Percentiles rank a stretch among this genome's conserved stretches.
Evolutionary conservation across 2,888 invertebrate species (phyloP).

Genomic region (Pollenia labialis): DNA sequence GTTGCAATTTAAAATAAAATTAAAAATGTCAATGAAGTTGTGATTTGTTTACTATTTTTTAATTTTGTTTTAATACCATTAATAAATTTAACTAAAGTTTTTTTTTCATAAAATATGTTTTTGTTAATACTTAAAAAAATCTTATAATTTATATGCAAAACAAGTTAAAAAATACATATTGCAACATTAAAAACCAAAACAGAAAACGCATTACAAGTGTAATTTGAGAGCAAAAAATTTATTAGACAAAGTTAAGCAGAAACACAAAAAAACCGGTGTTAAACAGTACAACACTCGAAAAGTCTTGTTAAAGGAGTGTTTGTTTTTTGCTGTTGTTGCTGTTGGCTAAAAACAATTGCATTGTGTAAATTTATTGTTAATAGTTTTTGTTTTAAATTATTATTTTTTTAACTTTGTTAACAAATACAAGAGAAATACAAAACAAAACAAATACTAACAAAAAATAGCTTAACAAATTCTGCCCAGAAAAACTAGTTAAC

Average conservation of each 20-base stretch:
- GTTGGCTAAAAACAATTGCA: constrained; percentile 24
- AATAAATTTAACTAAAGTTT: background rate
- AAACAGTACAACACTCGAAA: background rate
- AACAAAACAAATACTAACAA: constrained; percentile 1
- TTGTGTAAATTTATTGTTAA: constrained; percentile 50
- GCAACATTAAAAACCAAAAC: constrained; percentile 41
- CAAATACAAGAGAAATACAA: constrained; percentile 37
- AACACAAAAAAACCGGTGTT: constrained; percentile 44
- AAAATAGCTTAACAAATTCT: constrained; percentile 28
- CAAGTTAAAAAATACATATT: constrained; percentile 1
- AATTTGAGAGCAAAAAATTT: constrained; percentile 57
- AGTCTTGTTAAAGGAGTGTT: constrained; percentile 32
- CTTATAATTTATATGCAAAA: constrained; percentile 39
- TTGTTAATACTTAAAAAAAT: constrained; percentile 11
- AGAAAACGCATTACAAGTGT: constrained; percentile 58
- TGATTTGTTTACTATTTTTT: background rate
- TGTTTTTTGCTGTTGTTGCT: background rate
- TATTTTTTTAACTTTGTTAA: constrained; percentile 35
- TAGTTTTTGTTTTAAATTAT: constrained; percentile 40
- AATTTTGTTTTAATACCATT: background rate
- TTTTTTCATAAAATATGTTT: background rate
- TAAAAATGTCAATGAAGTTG: no score
- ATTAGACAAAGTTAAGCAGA: constrained; percentile 20
- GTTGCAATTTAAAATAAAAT: background rate
- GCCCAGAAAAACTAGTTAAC: constrained; percentile 56